Evolutionary conservation across 1,140 invertebrate species (phyloP), one percentile per base, ranked within the genome.

Genomic region (Fopius arisanus): DNA sequence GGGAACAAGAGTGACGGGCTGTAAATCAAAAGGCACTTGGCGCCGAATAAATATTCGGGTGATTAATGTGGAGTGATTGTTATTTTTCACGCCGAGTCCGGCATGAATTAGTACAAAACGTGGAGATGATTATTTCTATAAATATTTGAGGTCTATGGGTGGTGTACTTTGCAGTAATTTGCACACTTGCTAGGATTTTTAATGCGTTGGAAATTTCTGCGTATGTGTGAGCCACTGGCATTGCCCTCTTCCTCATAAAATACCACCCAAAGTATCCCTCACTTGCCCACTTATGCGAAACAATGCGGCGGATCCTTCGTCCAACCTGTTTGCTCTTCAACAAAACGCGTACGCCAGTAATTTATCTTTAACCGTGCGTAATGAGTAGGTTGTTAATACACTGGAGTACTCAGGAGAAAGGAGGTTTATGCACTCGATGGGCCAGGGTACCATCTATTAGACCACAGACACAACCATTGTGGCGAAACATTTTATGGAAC

Each of bases 301-400:
- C 54, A 59, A 59, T 59, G 54, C 19, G 54, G 54, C 41, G 23
- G 65, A 26, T 59, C 54, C 23, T 19, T 59, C 54, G 54, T 23
- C 51, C 23, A 69, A 74, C 72, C 72, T 74, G 72, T 74, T 74
- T 74, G 72, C 63, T 69, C 72, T 51, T 29, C 62, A 68, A 28
- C 14, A 21, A 63, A 72, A 63, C 6, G 48, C 67, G 54, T 67
- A 40, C 14, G 67, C 72, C 29, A 31, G 72, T 74, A 69, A 74
- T 74, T 74, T 74, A 74, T 74, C 72, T 74, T 74, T 74, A 74
- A 23, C 66, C 65, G 62, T 68, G 72, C 72, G 67, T 74, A 74
- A 74, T 74, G 72, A 74, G 72, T 59, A 74, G 72, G 72, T 74
- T 67, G 72, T 74, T 74, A 74, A 74, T 74, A 21, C 72, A 65